Evolutionary conservation across 2,113 vertebrate species (phyloP).

Genomic region (Oryzias woworae): DNA sequence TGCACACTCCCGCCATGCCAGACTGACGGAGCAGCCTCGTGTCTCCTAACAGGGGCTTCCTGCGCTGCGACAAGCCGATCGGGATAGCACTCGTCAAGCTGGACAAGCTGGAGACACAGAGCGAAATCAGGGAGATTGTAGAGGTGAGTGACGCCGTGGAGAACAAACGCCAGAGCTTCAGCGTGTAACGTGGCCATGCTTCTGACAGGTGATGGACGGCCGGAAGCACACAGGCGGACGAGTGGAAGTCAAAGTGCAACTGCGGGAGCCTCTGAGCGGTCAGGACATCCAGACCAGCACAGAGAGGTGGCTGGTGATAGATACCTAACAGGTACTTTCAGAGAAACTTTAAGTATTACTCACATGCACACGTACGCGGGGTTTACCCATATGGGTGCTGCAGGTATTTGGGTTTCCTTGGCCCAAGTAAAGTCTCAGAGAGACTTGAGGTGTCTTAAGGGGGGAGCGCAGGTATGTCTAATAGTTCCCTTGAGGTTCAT

Average conservation of each 20-base stretch:
- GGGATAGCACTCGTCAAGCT: slow-evolving; percentile 90
- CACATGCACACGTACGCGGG: no score
- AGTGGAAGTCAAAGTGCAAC: slow-evolving; percentile 88
- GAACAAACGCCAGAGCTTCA: background rate
- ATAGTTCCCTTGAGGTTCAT: no score
- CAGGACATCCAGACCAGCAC: slow-evolving; percentile 88
- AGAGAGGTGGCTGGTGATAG: slow-evolving; percentile 93
- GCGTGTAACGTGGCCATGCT: background rate
- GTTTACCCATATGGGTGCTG: no score
- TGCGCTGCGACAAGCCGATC: slow-evolving; percentile 92
- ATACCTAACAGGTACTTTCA: slow-evolving; percentile 61
- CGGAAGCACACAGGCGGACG: slow-evolving; percentile 92
- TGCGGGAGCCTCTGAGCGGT: slow-evolving; percentile 91
- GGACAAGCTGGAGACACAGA: slow-evolving; percentile 89
- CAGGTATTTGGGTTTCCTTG: no score
- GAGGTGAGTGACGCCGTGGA: slow-evolving; percentile 77
- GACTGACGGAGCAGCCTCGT: background rate
- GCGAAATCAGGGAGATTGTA: slow-evolving; percentile 92
- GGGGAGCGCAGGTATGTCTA: no score
- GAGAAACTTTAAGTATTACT: no score
- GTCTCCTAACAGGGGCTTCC: slow-evolving; percentile 83
- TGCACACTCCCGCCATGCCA: background rate
- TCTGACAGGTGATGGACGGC: slow-evolving; percentile 88
- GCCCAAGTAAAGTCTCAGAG: no score
- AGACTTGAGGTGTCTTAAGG: no score